Percentiles rank a stretch among this genome's conserved stretches.
These are phyloP conservation scores for Pteropus rufus DNA, from an alignment of 2,797 vertebrate genomes.

Conservation along the genomic window DNA sequence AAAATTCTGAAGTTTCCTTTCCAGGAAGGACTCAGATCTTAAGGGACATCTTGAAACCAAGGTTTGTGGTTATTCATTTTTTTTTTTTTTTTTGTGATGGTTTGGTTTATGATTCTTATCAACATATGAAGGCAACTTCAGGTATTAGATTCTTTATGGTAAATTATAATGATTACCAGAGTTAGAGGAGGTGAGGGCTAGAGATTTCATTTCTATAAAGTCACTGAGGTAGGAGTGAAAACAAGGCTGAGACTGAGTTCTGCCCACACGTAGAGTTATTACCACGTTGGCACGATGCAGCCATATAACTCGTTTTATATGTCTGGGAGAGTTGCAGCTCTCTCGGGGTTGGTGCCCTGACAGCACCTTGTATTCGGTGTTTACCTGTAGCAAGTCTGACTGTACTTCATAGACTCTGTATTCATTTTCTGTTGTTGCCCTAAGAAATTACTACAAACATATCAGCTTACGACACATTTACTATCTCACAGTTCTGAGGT, in stretches of 20 bases:
- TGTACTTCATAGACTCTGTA: neutral
- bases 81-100: neutral
- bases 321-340: neutral
- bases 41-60: neutral
- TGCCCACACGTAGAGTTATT: neutral
- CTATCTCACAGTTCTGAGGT: neutral
- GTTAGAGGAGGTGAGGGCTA: neutral
- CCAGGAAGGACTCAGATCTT: neutral
- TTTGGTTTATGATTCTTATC: slow-evolving; percentile 9
- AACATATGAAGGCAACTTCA: neutral
- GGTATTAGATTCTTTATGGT: neutral
- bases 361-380: neutral
- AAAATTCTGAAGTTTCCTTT: neutral
- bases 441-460: neutral
- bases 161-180: neutral
- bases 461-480: neutral
- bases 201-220: neutral
- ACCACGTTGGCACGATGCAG: neutral
- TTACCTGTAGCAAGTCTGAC: neutral
- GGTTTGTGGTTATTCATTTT: neutral
- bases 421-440: neutral
- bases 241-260: neutral
- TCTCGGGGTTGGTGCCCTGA: neutral
- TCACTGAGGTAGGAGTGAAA: neutral
- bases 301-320: neutral